A percentile compares a stretch with the other conserved stretches of the same genome.
Evolutionary conservation across 2,113 vertebrate genomes (phyloP).

Genomic region (Silurus meridionalis): DNA sequence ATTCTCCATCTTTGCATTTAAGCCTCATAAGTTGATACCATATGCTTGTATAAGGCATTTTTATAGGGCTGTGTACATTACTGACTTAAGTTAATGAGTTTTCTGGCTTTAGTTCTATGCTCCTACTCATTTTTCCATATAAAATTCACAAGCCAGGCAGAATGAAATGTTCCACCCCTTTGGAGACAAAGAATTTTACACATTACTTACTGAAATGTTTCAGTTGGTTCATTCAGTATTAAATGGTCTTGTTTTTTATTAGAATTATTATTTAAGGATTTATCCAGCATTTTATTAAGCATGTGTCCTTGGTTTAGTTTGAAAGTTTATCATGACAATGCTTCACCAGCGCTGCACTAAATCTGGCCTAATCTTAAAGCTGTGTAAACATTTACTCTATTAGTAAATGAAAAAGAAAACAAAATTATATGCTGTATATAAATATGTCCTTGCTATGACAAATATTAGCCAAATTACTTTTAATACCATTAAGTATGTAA

Average conservation of each 20-base stretch:
- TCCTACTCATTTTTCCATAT: background rate
- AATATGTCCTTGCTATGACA: background rate
- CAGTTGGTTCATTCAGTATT: background rate
- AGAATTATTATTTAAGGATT: background rate
- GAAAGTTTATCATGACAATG: background rate
- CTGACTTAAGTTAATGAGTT: background rate
- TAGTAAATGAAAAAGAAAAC: conserved; percentile 16
- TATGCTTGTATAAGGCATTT: background rate
- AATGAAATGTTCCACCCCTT: background rate
- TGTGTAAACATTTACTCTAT: conserved; percentile 14
- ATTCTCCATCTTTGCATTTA: background rate
- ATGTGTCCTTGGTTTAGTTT: background rate
- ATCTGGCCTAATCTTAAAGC: conserved; percentile 3
- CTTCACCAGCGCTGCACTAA: background rate
- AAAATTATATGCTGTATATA: background rate
- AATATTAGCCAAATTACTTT: background rate
- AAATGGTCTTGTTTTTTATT: background rate
- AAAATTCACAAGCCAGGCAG: background rate
- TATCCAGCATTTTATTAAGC: background rate
- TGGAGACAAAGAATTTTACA: background rate
- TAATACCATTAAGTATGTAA: background rate
- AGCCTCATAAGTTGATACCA: background rate
- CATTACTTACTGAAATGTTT: too few species aligned
- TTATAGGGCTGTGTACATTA: background rate
- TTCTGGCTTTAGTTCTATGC: background rate